phyloP scores from a whole-genome alignment of 2,797 vertebrate genomes.

The Microhierax caerulescens region DNA sequence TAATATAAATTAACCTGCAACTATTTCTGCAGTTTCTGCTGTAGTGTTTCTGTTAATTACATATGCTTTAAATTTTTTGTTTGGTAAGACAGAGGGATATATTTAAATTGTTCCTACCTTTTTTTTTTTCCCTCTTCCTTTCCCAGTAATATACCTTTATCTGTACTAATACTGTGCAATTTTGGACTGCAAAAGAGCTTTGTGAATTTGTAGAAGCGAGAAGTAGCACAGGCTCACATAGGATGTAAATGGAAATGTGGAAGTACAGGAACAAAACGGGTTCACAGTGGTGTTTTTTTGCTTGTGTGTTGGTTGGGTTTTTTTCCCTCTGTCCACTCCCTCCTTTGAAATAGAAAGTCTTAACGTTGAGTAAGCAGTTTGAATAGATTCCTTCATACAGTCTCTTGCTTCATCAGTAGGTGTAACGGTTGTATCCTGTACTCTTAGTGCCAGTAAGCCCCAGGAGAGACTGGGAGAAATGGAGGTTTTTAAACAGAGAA shows the following conservation, averaged over 20 bases:
- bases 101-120: background rate
- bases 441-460: background rate
- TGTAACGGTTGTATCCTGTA: slow-evolving; percentile 30
- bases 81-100: background rate
- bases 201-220: background rate
- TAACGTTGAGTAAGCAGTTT: background rate
- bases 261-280: background rate
- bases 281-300: background rate
- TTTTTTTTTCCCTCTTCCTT: background rate
- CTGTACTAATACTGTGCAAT: background rate
- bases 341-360: background rate
- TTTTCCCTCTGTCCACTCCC: background rate
- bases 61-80: background rate
- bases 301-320: background rate
- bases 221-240: background rate
- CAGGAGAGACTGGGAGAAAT: background rate
- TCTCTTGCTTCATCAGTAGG: background rate
- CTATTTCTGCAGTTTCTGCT: background rate
- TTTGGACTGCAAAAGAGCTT: background rate
- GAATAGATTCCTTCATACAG: slow-evolving; percentile 15
- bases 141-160: background rate
- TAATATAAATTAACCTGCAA: background rate
- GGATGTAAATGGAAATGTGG: background rate
- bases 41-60: background rate
- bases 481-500: slow-evolving; percentile 19